phyloP scores from a whole-genome alignment of 1,140 invertebrate genomes.

The Drosophila bipectinata region DNA sequence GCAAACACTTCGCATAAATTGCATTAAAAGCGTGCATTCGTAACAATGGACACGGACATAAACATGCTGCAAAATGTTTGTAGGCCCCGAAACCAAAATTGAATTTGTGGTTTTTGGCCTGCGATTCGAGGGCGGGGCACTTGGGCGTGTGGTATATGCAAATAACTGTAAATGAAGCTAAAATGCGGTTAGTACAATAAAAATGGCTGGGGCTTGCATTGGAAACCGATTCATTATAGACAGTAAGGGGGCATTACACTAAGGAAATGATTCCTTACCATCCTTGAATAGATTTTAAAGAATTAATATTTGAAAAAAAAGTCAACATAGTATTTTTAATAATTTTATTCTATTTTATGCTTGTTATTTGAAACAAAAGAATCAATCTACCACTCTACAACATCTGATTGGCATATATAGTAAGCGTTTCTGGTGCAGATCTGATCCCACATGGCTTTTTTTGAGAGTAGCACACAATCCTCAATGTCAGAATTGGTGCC shows the following conservation, averaged over 20 bases:
- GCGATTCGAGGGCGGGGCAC: constrained; percentile 17
- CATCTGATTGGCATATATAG: background rate
- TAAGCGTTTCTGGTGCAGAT: background rate
- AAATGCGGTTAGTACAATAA: constrained; percentile 63
- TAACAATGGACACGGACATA: constrained; percentile 39
- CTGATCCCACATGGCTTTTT: background rate
- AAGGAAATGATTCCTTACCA: too few species aligned
- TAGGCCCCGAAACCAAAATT: constrained; percentile 72
- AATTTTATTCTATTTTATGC: too few species aligned
- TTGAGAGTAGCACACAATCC: background rate
- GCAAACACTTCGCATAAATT: constrained; percentile 78
- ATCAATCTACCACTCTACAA: background rate
- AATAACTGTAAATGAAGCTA: constrained; percentile 79
- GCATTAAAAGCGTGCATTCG: constrained; percentile 55
- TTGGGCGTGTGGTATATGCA: constrained; percentile 31
- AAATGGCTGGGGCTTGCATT: constrained; percentile 33
- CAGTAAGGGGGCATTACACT: background rate
- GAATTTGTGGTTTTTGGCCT: constrained; percentile 71
- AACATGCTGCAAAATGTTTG: constrained; percentile 64
- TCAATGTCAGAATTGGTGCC: background rate
- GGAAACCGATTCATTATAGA: constrained; percentile 14
- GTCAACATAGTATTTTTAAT: too few species aligned
- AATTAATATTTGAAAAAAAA: too few species aligned
- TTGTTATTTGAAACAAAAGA: too few species aligned
- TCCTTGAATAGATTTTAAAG: too few species aligned